Conservation (phyloP, 2,888 invertebrate genomes). For the Oeneis ivallda region DNA sequence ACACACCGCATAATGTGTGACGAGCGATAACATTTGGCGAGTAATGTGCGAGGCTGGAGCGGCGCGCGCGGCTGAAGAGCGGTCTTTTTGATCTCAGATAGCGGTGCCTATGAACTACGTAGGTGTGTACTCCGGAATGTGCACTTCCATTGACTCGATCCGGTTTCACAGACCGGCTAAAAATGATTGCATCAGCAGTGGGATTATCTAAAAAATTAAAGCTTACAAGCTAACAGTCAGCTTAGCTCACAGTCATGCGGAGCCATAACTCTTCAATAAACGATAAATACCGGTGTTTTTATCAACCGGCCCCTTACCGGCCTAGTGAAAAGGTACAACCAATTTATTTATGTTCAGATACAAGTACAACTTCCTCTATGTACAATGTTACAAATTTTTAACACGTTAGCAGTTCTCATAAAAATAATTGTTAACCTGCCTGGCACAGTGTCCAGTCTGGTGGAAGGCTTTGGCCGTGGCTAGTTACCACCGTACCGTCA, state of each 20-base stretch:
- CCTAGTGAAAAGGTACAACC: constrained; percentile 34
- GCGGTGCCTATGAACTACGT: constrained; percentile 48
- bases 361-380: constrained; percentile 5
- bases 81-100: constrained; percentile 50
- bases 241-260: constrained; percentile 23
- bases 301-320: constrained; percentile 28
- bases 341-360: constrained; percentile 39
- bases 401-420: too few species aligned
- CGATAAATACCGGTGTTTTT: constrained; percentile 33
- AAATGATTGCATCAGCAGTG: too few species aligned
- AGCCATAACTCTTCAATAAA: constrained; percentile 25
- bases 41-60: constrained; percentile 19
- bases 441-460: too few species aligned
- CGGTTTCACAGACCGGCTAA: constrained; percentile 9
- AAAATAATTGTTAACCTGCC: too few species aligned
- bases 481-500: too few species aligned
- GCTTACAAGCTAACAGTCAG: constrained; percentile 29
- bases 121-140: constrained; percentile 30
- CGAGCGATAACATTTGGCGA: constrained; percentile 26
- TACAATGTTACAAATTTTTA: too few species aligned
- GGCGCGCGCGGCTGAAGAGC: constrained; percentile 37
- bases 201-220: constrained; percentile 5
- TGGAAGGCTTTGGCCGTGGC: too few species aligned
- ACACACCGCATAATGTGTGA: constrained; percentile 6
- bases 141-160: constrained; percentile 36